phyloP scores from a whole-genome alignment of 1,140 invertebrate species.

The Aphaenogaster rudis region DNA sequence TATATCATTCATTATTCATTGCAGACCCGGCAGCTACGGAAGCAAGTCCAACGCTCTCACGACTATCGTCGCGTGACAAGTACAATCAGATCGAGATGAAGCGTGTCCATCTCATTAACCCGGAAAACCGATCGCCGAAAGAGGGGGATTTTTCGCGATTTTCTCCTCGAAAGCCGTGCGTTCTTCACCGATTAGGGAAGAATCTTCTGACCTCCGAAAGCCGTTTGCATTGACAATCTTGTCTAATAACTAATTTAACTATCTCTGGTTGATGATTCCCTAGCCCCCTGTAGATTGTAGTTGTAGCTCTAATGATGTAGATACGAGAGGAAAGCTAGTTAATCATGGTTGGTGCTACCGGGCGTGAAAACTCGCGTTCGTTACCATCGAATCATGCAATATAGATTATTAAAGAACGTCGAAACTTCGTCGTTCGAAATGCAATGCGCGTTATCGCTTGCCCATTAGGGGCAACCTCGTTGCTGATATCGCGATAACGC shows the following conservation, averaged over 20 bases:
- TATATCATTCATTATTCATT: constrained; percentile 58
- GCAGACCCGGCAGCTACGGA: constrained; percentile 78
- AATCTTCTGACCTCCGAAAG: background rate
- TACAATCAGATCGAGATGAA: constrained; percentile 9
- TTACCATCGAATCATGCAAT: background rate
- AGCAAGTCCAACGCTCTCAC: constrained; percentile 81
- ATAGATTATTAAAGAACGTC: constrained; percentile 18
- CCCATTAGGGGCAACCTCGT: background rate
- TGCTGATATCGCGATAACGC: constrained; percentile 38
- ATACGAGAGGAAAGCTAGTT: constrained; percentile 23
- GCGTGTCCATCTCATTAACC: constrained; percentile 21
- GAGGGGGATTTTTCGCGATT: background rate
- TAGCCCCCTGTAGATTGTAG: background rate
- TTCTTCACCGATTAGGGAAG: background rate
- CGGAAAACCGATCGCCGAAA: background rate
- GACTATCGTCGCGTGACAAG: constrained; percentile 82
- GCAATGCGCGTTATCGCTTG: background rate
- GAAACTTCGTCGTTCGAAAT: background rate
- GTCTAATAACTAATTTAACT: constrained; percentile 23
- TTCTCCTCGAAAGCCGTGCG: background rate
- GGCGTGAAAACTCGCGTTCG: background rate
- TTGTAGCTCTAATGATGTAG: background rate
- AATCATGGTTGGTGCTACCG: background rate
- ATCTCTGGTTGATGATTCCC: constrained; percentile 15
- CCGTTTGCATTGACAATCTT: constrained; percentile 13